Evolutionary conservation across 2,888 invertebrate genomes (phyloP).

Genomic region (Drosophila nigritarsus): DNA sequence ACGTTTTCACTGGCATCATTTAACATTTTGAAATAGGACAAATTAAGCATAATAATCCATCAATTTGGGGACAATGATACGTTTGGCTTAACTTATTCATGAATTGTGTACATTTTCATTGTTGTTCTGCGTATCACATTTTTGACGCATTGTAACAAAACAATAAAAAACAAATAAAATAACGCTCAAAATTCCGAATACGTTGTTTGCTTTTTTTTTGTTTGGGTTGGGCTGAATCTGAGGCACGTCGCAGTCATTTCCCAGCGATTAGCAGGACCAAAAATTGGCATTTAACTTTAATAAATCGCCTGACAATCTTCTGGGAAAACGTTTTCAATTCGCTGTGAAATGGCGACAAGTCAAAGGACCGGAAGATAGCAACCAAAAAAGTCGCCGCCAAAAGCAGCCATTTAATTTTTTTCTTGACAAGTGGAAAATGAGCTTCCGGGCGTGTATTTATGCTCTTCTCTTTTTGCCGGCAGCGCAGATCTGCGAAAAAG

Average conservation of each 20-base stretch:
- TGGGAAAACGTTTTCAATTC: slow-evolving; percentile 31
- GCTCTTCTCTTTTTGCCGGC: slow-evolving; percentile 14
- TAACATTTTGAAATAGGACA: slow-evolving; percentile 21
- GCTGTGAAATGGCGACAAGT: slow-evolving; percentile 40
- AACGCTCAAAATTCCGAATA: slow-evolving; percentile 11
- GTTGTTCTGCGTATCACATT: slow-evolving; percentile 33
- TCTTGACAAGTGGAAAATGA: slow-evolving; percentile 62
- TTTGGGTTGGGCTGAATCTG: not conserved
- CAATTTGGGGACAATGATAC: slow-evolving; percentile 19
- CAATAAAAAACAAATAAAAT: slow-evolving; percentile 45
- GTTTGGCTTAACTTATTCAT: slow-evolving; percentile 32
- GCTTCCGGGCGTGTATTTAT: slow-evolving; percentile 61
- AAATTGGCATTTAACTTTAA: slow-evolving; percentile 67
- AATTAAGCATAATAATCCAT: slow-evolving; percentile 42
- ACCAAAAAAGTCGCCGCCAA: slow-evolving; percentile 32
- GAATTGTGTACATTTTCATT: slow-evolving; percentile 41
- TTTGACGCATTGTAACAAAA: slow-evolving; percentile 49
- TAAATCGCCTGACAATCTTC: slow-evolving; percentile 61
- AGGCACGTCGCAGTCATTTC: slow-evolving; percentile 53
- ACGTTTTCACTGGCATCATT: slow-evolving; percentile 29
- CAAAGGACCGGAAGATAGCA: slow-evolving; percentile 44
- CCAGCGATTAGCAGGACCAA: slow-evolving; percentile 59
- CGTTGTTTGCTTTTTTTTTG: not conserved
- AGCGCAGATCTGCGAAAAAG: slow-evolving; percentile 11
- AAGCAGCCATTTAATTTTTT: slow-evolving; percentile 28